A percentile compares a stretch with the other conserved stretches of the same genome.
Conservation (phyloP, 92 coral and sea anemone genomes). For the Montipora capitata region DNA sequence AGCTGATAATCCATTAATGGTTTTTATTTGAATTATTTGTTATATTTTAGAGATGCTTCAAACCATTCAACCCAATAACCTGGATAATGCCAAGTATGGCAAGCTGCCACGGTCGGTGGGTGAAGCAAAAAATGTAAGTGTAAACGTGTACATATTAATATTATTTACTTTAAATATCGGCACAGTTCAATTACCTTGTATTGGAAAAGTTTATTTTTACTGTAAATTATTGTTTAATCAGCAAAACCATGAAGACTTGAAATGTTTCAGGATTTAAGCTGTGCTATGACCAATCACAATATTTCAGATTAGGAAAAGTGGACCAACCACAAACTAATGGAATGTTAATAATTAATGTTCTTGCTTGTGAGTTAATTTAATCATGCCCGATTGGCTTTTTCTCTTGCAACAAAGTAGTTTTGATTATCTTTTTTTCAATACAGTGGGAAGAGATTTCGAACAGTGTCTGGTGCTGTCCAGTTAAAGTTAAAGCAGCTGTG, state of each 20-base stretch:
- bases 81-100: constrained; percentile 17
- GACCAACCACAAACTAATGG: neutral
- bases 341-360: neutral
- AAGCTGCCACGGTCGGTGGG: constrained; percentile 50
- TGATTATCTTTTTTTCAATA: neutral
- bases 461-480: constrained; percentile 68
- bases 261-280: neutral
- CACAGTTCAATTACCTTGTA: neutral
- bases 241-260: no score
- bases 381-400: neutral
- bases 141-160: neutral
- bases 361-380: neutral
- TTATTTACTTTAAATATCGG: neutral
- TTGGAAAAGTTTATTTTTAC: neutral
- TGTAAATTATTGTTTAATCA: no score
- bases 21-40: neutral
- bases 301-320: neutral
- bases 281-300: constrained; percentile 3
- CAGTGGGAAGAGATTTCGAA: constrained; percentile 65
- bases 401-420: no score
- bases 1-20: no score
- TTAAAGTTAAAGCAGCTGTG: constrained; percentile 47
- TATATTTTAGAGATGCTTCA: constrained; percentile 26
- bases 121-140: constrained; percentile 45
- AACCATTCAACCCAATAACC: neutral